Evolutionary conservation across 2,113 vertebrate species (phyloP), one percentile per base, ranked within the genome.

Genomic region (Scomber scombrus): DNA sequence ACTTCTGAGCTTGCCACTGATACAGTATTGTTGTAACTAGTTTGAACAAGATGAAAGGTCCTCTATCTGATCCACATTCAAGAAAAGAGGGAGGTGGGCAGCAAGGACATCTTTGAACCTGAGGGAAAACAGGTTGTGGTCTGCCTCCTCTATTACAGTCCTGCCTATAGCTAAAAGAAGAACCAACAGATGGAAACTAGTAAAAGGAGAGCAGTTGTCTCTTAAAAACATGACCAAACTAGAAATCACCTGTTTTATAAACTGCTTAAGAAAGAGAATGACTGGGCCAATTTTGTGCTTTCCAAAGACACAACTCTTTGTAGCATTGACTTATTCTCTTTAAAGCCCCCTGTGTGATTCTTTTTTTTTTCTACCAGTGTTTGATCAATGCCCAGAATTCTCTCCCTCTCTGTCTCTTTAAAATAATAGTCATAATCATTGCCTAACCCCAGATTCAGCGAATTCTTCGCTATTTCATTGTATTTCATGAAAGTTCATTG

Each of bases 41-140:
- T 90, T 85, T 92, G 91, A 93, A 88, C 77, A 84, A 90, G 89
- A 93, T 93, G 84, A 93, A 93, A 93, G 89, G 61, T 80, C 77
- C 76, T 85, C 43, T 62, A 76, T 89, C 54, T 79, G 63, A 74
- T 75, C 23, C 16, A 64, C 85, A 52, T 77, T 88, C 61, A 16
- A 46, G 71, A 72, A 63, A 79, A 68, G 47, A 68, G 52, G 71
- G 40, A 50, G 77, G 56, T 71, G 81, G 65, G 55, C 84, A 65
- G 85, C 23, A 18, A 86, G 73, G 79, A 85, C 72, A 75, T 85
- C 75, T 92, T 91, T 90, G 87, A 94, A 90, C 71, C 85, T 83
- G 19, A 63, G 69, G 85, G 82, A 86, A 83, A 88, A 83, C 81
- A 61, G 79, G 80, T 61, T 40, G 8, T 49, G 62, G 64, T 65